phyloP scores from a whole-genome alignment of 2,888 invertebrate genomes.

The Acronicta aceris region DNA sequence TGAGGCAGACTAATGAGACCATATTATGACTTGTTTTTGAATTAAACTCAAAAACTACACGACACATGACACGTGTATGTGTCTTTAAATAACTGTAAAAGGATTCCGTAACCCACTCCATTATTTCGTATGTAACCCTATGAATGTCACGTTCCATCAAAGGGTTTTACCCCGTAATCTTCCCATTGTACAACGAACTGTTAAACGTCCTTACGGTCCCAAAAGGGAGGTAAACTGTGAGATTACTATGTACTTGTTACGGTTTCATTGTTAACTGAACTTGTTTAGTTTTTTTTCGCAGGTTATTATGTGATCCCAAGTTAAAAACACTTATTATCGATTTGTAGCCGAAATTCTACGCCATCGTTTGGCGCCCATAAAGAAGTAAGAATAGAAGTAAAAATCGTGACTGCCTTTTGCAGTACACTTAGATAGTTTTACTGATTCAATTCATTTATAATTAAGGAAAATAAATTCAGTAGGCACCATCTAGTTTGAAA shows the following conservation, averaged over 20 bases:
- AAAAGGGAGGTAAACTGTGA: slow-evolving; percentile 15
- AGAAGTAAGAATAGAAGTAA: too few relatives aligned
- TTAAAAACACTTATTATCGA: neutral
- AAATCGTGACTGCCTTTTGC: too few relatives aligned
- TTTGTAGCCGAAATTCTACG: too few relatives aligned
- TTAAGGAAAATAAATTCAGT: too few relatives aligned
- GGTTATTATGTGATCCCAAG: neutral
- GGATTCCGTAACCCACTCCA: slow-evolving; percentile 3
- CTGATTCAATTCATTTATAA: too few relatives aligned
- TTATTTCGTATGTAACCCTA: slow-evolving; percentile 6
- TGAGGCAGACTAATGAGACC: too few relatives aligned
- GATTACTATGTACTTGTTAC: slow-evolving; percentile 8
- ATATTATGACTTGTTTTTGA: too few relatives aligned
- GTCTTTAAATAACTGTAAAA: neutral
- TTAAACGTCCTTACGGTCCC: slow-evolving; percentile 24
- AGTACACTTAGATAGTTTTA: too few relatives aligned
- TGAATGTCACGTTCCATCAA: slow-evolving; percentile 21
- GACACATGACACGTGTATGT: too few relatives aligned
- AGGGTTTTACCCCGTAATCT: slow-evolving; percentile 26
- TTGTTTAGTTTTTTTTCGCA: slow-evolving; percentile 9
- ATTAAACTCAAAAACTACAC: too few relatives aligned
- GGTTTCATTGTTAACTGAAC: slow-evolving; percentile 16
- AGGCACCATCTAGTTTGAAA: too few relatives aligned
- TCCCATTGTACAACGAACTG: slow-evolving; percentile 14
- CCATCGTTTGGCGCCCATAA: too few relatives aligned